Conservation (phyloP, 2,113 vertebrate genomes). For the Xiphophorus maculatus region DNA sequence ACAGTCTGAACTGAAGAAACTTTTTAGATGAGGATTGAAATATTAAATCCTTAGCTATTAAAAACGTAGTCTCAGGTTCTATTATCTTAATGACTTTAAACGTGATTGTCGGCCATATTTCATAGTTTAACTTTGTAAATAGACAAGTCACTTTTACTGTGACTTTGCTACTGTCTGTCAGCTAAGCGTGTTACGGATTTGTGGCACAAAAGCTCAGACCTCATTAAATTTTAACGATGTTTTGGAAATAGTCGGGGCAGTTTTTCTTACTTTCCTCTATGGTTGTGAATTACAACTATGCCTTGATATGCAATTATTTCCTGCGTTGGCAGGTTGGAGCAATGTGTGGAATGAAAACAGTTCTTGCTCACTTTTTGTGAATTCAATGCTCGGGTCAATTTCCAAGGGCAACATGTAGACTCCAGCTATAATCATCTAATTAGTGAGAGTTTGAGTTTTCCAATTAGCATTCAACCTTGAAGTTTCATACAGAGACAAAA, state of each 20-base stretch:
- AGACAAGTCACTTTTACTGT: not conserved
- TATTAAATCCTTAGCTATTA: not conserved
- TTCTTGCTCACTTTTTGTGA: slow-evolving; percentile 18
- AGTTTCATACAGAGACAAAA: slow-evolving; percentile 52
- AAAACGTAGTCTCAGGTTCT: not conserved
- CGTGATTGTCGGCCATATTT: not conserved
- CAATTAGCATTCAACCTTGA: slow-evolving; percentile 71
- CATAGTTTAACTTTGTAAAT: not conserved
- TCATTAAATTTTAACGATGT: slow-evolving; percentile 49
- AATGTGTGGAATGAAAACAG: slow-evolving; percentile 34
- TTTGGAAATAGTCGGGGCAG: slow-evolving; percentile 35
- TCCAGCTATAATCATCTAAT: slow-evolving; percentile 49
- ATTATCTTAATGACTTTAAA: not conserved
- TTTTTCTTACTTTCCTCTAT: slow-evolving; percentile 32
- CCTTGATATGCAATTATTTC: slow-evolving; percentile 54
- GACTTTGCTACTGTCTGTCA: slow-evolving; percentile 23
- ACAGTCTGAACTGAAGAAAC: not conserved
- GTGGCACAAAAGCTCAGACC: slow-evolving; percentile 10
- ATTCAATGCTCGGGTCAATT: slow-evolving; percentile 19
- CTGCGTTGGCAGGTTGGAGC: slow-evolving; percentile 37
- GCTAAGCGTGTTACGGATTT: slow-evolving; percentile 28
- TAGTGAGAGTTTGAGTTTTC: slow-evolving; percentile 49
- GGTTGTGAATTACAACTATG: slow-evolving; percentile 21
- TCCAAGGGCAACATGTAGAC: slow-evolving; percentile 51
- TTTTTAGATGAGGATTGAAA: not conserved